Base-by-base conservation (phyloP, 2,888 invertebrate genomes). In the Congeria kusceri region DNA sequence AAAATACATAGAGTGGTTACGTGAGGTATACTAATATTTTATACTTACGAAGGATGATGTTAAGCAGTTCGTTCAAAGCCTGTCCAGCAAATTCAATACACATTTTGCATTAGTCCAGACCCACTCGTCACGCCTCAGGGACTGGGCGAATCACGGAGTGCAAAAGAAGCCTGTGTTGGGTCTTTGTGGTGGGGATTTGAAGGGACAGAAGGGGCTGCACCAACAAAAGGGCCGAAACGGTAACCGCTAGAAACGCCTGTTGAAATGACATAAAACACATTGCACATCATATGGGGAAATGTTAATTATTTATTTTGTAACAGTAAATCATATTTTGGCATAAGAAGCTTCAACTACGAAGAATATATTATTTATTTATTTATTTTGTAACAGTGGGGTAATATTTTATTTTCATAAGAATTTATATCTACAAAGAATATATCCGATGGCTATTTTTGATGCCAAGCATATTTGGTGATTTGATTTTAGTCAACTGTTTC, bases 11-110 rank as follows among this genome's bases (percentile, higher is more conserved):
- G n/a, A n/a, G n/a, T n/a, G n/a, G n/a, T n/a, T n/a, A n/a, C n/a
- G n/a, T n/a, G n/a, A n/a, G n/a, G n/a, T n/a, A n/a, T n/a, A n/a
- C n/a, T n/a, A n/a, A n/a, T n/a, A n/a, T n/a, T n/a, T n/a, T n/a
- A n/a, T 20, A 81, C 89, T 83, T 77, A 91, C 91, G 88, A 11
- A 90, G 84, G 46, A 91, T 88, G 49, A 90, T 84, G 79, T 91
- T 88, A 9, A 91, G 86, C 18, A 92, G 84, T 13, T 72, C 56
- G 66, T 92, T 80, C 29, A 92, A 84, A 56, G 88, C 88, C 58
- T 91, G 82, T 1, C 74, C 89, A 5, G 89, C 88, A 63, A 91
- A 90, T 15, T 90, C 63, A 44, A 91, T 77, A 74, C 92, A 92
- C 9, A 80, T 66, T 65, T 88, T 87, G 66, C 92, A 92, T 28